A percentile compares a stretch with the other conserved stretches of the same genome.
Conservation (phyloP, 2,888 invertebrate genomes). For the Caenorhabditis auriculariae region DNA sequence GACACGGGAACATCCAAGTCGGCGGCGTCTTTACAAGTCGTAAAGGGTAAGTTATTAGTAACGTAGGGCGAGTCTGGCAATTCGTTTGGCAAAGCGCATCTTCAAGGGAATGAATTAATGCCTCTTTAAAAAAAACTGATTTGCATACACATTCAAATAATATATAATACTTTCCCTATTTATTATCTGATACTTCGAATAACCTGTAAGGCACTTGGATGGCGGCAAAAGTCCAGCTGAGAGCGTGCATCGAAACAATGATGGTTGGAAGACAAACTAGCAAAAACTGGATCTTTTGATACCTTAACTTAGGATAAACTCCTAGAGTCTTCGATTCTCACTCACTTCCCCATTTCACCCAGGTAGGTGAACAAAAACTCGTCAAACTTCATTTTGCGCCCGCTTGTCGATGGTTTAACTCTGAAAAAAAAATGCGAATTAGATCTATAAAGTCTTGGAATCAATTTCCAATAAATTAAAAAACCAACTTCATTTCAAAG, state of each 20-base stretch:
- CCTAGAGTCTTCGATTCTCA: neutral
- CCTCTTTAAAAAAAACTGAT: neutral
- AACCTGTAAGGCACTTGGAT: slow-evolving; percentile 53
- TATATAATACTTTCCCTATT: slow-evolving; percentile 9
- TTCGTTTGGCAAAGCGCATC: neutral
- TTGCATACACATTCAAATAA: neutral
- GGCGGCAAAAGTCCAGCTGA: slow-evolving; percentile 63
- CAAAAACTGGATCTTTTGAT: slow-evolving; percentile 56
- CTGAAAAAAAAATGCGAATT: no score
- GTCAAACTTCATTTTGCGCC: slow-evolving; percentile 60
- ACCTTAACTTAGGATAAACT: slow-evolving; percentile 9
- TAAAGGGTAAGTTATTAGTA: neutral
- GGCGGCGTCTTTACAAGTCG: neutral
- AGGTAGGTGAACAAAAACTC: slow-evolving; percentile 59
- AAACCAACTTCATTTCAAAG: neutral
- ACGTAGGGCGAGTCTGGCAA: neutral
- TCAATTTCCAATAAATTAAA: no score
- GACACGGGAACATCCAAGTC: neutral
- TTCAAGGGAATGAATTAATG: neutral
- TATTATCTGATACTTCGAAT: slow-evolving; percentile 6
- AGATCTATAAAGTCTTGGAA: no score
- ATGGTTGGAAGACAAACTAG: slow-evolving; percentile 62
- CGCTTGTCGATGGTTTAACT: neutral
- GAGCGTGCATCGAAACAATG: slow-evolving; percentile 61
- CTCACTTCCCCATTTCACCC: slow-evolving; percentile 61